Percentiles rank a stretch among this genome's conserved stretches.
Evolutionary conservation across 2,888 invertebrate species (phyloP).

Genomic region (Yponomeuta malinellus): DNA sequence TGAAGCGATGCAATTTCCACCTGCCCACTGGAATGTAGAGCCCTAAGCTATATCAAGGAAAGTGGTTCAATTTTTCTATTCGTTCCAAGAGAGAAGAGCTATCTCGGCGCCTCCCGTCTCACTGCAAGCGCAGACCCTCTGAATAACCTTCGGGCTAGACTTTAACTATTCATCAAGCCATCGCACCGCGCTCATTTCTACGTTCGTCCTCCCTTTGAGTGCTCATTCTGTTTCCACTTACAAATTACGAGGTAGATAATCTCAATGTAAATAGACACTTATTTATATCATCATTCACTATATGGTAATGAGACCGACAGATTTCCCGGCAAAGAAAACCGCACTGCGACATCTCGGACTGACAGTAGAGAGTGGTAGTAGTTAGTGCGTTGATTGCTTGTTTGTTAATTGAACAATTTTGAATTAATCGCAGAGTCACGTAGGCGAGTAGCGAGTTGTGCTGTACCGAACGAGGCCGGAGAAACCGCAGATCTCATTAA

Average conservation of each 20-base stretch:
- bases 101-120: slow-evolving; percentile 8
- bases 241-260: slow-evolving; percentile 16
- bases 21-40: slow-evolving; percentile 48
- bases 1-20: slow-evolving; percentile 50
- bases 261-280: slow-evolving; percentile 16
- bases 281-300: slow-evolving; percentile 28
- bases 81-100: slow-evolving; percentile 21
- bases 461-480: slow-evolving; percentile 48
- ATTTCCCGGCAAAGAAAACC: slow-evolving; percentile 27
- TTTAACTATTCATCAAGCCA: slow-evolving; percentile 25
- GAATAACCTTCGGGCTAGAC: slow-evolving; percentile 22
- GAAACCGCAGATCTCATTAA: slow-evolving; percentile 65
- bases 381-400: slow-evolving; percentile 31
- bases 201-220: slow-evolving; percentile 19
- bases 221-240: slow-evolving; percentile 21
- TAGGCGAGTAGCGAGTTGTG: slow-evolving; percentile 42
- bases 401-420: slow-evolving; percentile 46
- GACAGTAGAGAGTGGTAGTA: slow-evolving; percentile 25
- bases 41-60: slow-evolving; percentile 48
- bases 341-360: slow-evolving; percentile 15
- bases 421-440: slow-evolving; percentile 45
- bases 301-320: slow-evolving; percentile 27
- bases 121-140: background rate
- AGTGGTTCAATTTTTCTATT: slow-evolving; percentile 59
- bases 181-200: slow-evolving; percentile 17